Evolutionary conservation across 2,888 invertebrate genomes (phyloP).

Genomic region (Automeris io): DNA sequence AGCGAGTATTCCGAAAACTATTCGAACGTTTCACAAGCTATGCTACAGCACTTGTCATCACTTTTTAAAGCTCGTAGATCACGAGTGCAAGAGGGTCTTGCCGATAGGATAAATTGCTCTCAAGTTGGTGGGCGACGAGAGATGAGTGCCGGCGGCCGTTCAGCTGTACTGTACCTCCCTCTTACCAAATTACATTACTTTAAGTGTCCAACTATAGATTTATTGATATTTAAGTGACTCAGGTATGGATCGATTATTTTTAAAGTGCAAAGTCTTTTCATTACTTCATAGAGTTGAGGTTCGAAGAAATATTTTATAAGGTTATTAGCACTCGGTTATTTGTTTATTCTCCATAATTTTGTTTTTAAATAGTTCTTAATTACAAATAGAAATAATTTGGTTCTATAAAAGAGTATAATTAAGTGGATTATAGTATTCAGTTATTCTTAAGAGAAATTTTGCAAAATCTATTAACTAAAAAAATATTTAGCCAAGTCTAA

Average conservation of each 20-base stretch:
- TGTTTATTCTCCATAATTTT: too few species aligned
- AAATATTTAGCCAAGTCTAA: too few species aligned
- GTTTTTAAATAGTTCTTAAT: too few species aligned
- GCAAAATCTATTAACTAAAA: too few species aligned
- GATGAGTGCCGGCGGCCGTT: constrained; percentile 39
- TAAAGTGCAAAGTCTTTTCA: too few species aligned
- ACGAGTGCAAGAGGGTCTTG: constrained; percentile 36
- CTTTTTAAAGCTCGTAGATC: constrained; percentile 52
- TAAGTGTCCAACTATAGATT: constrained; percentile 45
- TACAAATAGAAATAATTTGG: too few species aligned
- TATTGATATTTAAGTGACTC: constrained; percentile 42
- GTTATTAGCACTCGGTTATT: too few species aligned
- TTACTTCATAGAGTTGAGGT: too few species aligned
- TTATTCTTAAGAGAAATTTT: too few species aligned
- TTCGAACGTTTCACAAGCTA: constrained; percentile 13
- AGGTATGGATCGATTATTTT: constrained; percentile 18
- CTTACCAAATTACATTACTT: constrained; percentile 34
- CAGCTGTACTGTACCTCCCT: constrained; percentile 18
- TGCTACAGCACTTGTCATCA: constrained; percentile 43
- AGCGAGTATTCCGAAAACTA: constrained; percentile 9
- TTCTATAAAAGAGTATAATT: too few species aligned
- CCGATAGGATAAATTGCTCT: constrained; percentile 56
- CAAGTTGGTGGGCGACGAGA: constrained; percentile 49
- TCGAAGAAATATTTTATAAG: too few species aligned
- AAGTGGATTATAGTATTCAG: too few species aligned